Conservation (phyloP, 2,888 invertebrate species). For the Mamestra brassicae region DNA sequence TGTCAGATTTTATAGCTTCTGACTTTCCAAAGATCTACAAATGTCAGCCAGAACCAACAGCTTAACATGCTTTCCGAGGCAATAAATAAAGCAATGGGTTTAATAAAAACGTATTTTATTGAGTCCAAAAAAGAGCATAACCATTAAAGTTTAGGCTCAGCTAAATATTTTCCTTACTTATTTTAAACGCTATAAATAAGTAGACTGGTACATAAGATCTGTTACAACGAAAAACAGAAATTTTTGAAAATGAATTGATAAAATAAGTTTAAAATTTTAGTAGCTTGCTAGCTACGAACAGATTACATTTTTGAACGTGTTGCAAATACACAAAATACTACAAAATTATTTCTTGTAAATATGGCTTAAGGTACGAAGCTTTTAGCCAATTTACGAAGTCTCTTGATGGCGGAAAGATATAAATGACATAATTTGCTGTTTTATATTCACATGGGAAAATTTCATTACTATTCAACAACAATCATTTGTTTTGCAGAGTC, state of each 20-base stretch:
- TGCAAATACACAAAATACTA: slow-evolving; percentile 16
- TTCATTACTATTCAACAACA: background rate
- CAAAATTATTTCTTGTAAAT: slow-evolving; percentile 22
- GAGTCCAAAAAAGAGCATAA: too few relatives aligned
- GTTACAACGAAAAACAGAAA: background rate
- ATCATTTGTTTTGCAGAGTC: too few relatives aligned
- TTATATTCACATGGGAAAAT: background rate
- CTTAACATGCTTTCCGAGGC: too few relatives aligned
- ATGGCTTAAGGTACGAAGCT: slow-evolving; percentile 24
- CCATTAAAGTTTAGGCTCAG: too few relatives aligned
- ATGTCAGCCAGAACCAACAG: too few relatives aligned
- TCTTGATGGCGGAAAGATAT: slow-evolving; percentile 4
- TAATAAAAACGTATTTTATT: too few relatives aligned
- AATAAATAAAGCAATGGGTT: too few relatives aligned
- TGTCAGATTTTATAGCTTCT: too few relatives aligned
- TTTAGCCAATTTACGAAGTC: slow-evolving; percentile 35
- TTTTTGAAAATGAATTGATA: background rate
- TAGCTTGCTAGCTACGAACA: background rate
- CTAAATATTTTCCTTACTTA: too few relatives aligned
- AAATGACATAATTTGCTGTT: slow-evolving; percentile 17
- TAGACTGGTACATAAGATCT: background rate
- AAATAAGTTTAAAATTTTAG: slow-evolving; percentile 15
- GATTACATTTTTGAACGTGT: slow-evolving; percentile 28
- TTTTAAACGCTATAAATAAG: too few relatives aligned
- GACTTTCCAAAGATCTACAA: too few relatives aligned